Percentiles rank a stretch among this genome's conserved stretches.
phyloP scores from a whole-genome alignment of 2,888 invertebrate genomes.

The Melitaea athalia region DNA sequence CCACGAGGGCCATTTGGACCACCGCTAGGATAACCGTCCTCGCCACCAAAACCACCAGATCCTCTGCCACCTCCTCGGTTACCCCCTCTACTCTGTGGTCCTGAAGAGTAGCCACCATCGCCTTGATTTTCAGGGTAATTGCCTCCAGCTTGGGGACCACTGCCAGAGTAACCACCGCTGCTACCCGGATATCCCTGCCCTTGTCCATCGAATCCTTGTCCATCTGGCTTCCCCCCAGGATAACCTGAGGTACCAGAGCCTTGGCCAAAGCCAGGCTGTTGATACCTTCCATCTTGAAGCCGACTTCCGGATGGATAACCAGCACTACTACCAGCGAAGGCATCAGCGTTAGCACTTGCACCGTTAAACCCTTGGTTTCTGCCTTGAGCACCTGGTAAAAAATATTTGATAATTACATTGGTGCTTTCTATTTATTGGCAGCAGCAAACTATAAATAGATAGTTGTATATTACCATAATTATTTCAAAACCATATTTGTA shows the following conservation, averaged over 20 bases:
- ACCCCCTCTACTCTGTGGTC: slow-evolving; percentile 38
- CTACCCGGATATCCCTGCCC: slow-evolving; percentile 37
- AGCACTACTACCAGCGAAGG: slow-evolving; percentile 41
- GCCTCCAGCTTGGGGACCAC: slow-evolving; percentile 44
- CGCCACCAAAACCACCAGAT: slow-evolving; percentile 30
- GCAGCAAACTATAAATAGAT: too few relatives aligned
- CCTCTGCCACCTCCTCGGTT: slow-evolving; percentile 26
- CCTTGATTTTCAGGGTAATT: slow-evolving; percentile 38
- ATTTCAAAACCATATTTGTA: not conserved
- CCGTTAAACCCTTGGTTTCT: slow-evolving; percentile 52
- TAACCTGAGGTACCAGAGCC: slow-evolving; percentile 40
- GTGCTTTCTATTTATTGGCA: not conserved
- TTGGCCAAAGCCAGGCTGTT: slow-evolving; percentile 39
- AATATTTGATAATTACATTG: slow-evolving; percentile 7
- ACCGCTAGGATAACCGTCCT: slow-evolving; percentile 70
- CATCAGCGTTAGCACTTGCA: slow-evolving; percentile 44
- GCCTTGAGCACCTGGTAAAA: slow-evolving; percentile 43
- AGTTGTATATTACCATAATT: too few relatives aligned
- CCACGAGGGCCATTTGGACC: slow-evolving; percentile 69
- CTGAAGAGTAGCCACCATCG: slow-evolving; percentile 45
- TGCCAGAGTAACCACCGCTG: slow-evolving; percentile 46
- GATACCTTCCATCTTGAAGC: slow-evolving; percentile 40
- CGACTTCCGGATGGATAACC: slow-evolving; percentile 48
- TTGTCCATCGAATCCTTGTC: slow-evolving; percentile 38
- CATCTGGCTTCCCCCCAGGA: slow-evolving; percentile 42